Evolutionary conservation across 2,113 vertebrate species (phyloP), one percentile per base, ranked within the genome.

Genomic region (Eurypyga helias): DNA sequence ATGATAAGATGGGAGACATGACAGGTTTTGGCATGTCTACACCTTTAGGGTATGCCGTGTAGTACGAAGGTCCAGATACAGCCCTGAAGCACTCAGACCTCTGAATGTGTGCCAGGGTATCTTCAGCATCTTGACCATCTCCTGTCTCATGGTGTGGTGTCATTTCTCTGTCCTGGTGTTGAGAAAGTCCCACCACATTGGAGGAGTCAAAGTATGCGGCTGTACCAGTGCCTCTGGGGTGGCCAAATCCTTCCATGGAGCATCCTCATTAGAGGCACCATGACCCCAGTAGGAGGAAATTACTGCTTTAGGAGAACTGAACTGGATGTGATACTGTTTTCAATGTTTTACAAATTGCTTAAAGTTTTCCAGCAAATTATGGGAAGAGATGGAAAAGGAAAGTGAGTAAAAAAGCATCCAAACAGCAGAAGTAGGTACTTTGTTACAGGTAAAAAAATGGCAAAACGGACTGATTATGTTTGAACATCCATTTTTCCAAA

Each of bases 361-460:
- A 5, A 57, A 52, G 26, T 51, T 83, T 89, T 75, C 70, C 33
- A 60, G 45, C 65, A 89, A 83, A 55, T 67, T 65, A 45, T 41
- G 31, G 73, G 45, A 93, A 89, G 66, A 71, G 77, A 73, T 48
- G 36, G 62, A 55, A 89, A 94, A 87, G 54, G 26, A 49, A 78
- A 87, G 55, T 51, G 24, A 89, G 71, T 64, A 93, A 88, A 93
- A 86, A 82, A 83, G 43, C 55, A 72, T 61, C 52, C 34, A 84
- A 90, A 43, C 10, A 82, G 48, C 46, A 82, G 65, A 62, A 91
- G 41, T 38, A 69, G 51, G 55, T 67, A 48, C 38, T 46, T 48
- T 46, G 17, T 38, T 78, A 67, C 36, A 86, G 43, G 64, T 87
- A 48, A 79, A 92, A 90, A 96, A 92, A 36, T 24, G 84, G 48